phyloP scores from a whole-genome alignment of 2,113 vertebrate species.

The Nanorana parkeri region DNA sequence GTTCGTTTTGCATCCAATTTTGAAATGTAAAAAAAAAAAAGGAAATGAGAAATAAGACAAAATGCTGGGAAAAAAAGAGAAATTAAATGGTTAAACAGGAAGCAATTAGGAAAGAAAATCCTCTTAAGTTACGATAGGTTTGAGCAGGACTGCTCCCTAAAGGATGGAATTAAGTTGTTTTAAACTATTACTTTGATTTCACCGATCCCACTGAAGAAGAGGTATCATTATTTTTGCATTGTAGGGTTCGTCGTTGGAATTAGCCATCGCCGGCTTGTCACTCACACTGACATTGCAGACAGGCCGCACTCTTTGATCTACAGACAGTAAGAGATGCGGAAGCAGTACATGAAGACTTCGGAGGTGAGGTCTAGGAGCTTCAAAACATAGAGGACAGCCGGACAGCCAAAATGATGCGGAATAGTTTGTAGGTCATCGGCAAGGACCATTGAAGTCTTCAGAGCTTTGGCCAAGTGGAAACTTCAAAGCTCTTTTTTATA shows the following conservation, averaged over 20 bases:
- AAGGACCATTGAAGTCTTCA: constrained; percentile 54
- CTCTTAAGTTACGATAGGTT: constrained; percentile 63
- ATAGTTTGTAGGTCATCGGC: constrained; percentile 49
- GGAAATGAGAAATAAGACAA: constrained; percentile 54
- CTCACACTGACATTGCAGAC: constrained; percentile 69
- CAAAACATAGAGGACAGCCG: constrained; percentile 35
- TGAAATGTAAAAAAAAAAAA: constrained; percentile 5
- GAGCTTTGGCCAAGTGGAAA: constrained; percentile 52
- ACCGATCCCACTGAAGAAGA: constrained; percentile 67
- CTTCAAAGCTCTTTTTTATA: constrained; percentile 58
- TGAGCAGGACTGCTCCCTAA: constrained; percentile 66
- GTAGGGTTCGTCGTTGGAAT: constrained; percentile 64
- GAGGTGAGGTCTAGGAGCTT: constrained; percentile 58
- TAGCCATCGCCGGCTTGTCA: constrained; percentile 68
- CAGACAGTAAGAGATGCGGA: constrained; percentile 62
- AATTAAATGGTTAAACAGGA: constrained; percentile 65
- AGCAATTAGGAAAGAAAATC: constrained; percentile 48
- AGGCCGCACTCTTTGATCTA: constrained; percentile 71
- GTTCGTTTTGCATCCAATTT: background rate
- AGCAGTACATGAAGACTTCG: constrained; percentile 61
- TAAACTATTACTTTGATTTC: constrained; percentile 73
- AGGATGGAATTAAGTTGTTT: constrained; percentile 72
- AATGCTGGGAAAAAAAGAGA: constrained; percentile 44
- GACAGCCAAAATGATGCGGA: constrained; percentile 30
- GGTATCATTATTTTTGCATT: constrained; percentile 71